Evolutionary conservation across 2,113 vertebrate species (phyloP), one percentile per base, ranked within the genome.

Genomic region (Cheirogaleus medius): DNA sequence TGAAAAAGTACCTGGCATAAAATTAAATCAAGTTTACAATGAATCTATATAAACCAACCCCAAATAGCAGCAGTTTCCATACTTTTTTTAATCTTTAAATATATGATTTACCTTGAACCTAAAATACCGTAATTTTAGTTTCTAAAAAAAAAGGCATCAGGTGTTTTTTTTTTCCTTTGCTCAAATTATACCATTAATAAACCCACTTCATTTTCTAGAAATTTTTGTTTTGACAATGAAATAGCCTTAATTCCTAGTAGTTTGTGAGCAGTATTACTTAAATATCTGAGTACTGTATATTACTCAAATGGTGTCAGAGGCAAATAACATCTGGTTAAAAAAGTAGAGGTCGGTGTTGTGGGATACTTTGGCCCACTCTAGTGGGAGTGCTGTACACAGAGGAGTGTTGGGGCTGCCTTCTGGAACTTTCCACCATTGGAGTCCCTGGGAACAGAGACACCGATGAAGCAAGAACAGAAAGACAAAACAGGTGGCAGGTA

Each of bases 11-110:
- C 56, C 39, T 95, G 54, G 37, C 54, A 49, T 73, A 37, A 96
- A 83, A 73, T 90, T 91, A 91, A 90, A 76, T 97, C 64, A 92
- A 32, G 77, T 96, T 90, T 77, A 69, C 90, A 80, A 58, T 29
- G 37, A 54, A 18, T 74, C 64, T 47, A 1, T 71, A 54, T 52
- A 90, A 95, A 64, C 68, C 68, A 90, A 91, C 10, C 29, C 7
- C 42, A 58, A 94, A 64, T 89, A 84, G 87, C 12, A 71, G 29
- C 8, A 44, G 82, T 86, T 84, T 84, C 32, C 29, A 90, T 96
- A 52, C 20, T 92, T 92, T 18, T 56, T 49, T 92, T 94, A 23
- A 81, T 92, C 76, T 96, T 89, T 90, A 92, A 93, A 64, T 92
- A 54, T 87, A 12, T 96, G 27, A 84, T 54, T 93, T 89, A 27